Evolutionary conservation across 1,140 invertebrate genomes (phyloP), one percentile per base, ranked within the genome.

Genomic region (Matsumurasca onukii): DNA sequence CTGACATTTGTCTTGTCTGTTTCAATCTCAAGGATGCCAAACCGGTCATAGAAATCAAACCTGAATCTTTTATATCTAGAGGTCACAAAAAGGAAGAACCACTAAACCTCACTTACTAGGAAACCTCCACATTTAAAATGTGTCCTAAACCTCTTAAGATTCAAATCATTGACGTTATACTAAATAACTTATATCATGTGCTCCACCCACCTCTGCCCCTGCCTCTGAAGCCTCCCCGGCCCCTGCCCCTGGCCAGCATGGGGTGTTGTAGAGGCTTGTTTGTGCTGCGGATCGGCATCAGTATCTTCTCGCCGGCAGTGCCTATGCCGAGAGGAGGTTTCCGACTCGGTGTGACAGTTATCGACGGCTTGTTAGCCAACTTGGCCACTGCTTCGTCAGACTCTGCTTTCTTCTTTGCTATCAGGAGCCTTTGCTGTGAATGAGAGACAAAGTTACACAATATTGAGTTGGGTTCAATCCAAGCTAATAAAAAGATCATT

Each of bases 391-490:
- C 80, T 45, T 79, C 78, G 1, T 77, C 78, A 70, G 80, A 81
- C 64, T 77, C 78, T 2, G 77, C 78, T 70, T 81, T 82, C 64
- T 77, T 78, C 57, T 80, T 80, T 3, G 79, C 79, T 76, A 80
- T 80, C 27, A 80, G 22, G 66, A 81, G 72, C 31, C 81, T 82
- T 69, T 82, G 81, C 55, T 81, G 80, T 3, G 80, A 78, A 31
- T 79, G 78, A 30, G 79, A 74, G 3, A 24, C 24, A 55, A 55
- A 55, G 12, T n/a, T 13, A n/a, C n/a, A n/a, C n/a, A n/a, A n/a
- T n/a, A n/a, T n/a, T n/a, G n/a, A 45, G n/a, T 12, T n/a, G n/a
- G n/a, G 39, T 45, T 12, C n/a, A 12, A 45, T 45, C n/a, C n/a
- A n/a, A 45, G n/a, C 39, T 45, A 12, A 45, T 45, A n/a, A 12